phyloP scores from a whole-genome alignment of 2,797 vertebrate species.

The Tenualosa ilisha region DNA sequence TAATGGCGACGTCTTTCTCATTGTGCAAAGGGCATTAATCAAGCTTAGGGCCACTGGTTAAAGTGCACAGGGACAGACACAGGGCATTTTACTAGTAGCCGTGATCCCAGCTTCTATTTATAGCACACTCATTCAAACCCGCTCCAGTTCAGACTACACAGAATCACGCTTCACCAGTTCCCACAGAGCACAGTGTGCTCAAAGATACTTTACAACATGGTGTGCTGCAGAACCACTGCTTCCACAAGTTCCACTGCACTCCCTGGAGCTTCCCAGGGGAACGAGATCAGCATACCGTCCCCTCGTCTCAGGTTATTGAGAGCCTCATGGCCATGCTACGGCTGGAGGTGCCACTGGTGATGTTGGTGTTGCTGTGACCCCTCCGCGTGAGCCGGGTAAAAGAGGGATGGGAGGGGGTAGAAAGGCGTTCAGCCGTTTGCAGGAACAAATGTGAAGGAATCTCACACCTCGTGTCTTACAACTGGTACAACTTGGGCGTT shows the following conservation, averaged over 20 bases:
- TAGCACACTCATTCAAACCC: background rate
- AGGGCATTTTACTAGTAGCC: background rate
- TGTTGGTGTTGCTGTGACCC: background rate
- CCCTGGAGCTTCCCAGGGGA: background rate
- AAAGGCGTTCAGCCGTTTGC: background rate
- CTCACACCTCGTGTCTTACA: slow-evolving; percentile 3
- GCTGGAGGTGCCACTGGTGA: background rate
- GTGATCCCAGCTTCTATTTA: background rate
- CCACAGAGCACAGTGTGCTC: background rate
- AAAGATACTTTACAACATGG: too few relatives aligned
- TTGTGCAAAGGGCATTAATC: background rate
- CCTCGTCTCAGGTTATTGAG: background rate
- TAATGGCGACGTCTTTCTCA: background rate
- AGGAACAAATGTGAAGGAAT: slow-evolving; percentile 4
- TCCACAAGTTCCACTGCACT: background rate
- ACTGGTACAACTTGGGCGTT: too few relatives aligned
- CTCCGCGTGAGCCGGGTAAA: background rate
- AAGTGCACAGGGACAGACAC: background rate
- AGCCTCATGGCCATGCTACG: background rate
- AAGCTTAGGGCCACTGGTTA: background rate
- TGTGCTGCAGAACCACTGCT: background rate
- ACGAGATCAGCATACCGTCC: background rate
- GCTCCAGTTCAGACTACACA: slow-evolving; percentile 7
- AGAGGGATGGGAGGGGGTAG: background rate
- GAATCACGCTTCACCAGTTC: background rate